phyloP scores from a whole-genome alignment of 2,888 invertebrate species.

The Pyrrhia umbra region DNA sequence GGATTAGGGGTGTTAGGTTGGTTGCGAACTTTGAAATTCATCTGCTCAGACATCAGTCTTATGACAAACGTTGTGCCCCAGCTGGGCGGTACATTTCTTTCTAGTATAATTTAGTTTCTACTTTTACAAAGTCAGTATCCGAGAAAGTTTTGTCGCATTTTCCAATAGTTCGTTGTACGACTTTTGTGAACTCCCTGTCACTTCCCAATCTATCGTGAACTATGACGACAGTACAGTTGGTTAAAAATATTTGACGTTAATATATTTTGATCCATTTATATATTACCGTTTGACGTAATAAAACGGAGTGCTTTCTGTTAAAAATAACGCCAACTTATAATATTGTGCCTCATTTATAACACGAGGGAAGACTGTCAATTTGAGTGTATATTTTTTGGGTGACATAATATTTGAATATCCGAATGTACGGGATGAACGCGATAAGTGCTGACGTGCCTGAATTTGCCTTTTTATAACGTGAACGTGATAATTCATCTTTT shows the following conservation, averaged over 20 bases:
- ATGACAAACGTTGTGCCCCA: neutral
- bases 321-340: conserved; percentile 55
- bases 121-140: neutral
- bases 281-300: conserved; percentile 41
- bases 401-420: conserved; percentile 43
- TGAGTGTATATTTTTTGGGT: conserved; percentile 22
- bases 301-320: conserved; percentile 49
- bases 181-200: conserved; percentile 6
- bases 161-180: conserved; percentile 5
- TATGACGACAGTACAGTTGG: conserved; percentile 3
- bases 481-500: too few species aligned
- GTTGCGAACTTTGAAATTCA: conserved; percentile 2
- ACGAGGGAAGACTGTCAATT: conserved; percentile 23
- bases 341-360: conserved; percentile 52
- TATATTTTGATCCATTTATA: conserved; percentile 36
- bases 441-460: conserved; percentile 38
- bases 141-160: neutral
- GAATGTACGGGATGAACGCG: conserved; percentile 16
- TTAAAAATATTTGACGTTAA: conserved; percentile 18
- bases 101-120: conserved; percentile 3
- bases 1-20: neutral
- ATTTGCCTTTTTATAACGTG: conserved; percentile 32
- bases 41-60: neutral
- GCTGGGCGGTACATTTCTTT: neutral
- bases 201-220: conserved; percentile 4